Percentiles rank a stretch among this genome's conserved stretches.
Evolutionary conservation across 2,113 vertebrate species (phyloP).

Genomic region (Cyphomyrus discorhynchus): DNA sequence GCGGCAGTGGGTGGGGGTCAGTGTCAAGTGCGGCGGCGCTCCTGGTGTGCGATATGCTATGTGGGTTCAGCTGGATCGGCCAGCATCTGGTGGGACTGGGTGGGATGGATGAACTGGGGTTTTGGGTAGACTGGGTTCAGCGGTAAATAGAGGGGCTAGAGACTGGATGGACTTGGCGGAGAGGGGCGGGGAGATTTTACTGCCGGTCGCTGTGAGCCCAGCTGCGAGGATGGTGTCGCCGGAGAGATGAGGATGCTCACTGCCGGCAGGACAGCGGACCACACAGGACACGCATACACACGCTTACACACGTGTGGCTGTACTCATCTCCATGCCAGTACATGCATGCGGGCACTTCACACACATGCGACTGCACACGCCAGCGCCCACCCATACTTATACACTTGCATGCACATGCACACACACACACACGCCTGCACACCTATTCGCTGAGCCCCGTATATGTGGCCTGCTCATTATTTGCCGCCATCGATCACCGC

Average conservation of each 20-base stretch:
- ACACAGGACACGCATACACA: not conserved
- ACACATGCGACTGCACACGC: not conserved
- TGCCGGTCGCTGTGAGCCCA: not conserved
- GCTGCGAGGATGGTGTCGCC: not conserved
- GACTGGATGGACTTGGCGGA: not conserved
- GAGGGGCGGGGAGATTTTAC: not conserved
- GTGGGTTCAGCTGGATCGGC: not conserved
- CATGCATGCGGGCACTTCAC: not conserved
- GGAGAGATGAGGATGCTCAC: not conserved
- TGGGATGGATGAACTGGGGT: not conserved
- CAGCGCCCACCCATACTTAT: not conserved
- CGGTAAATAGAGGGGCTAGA: not conserved
- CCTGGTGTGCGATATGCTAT: not conserved
- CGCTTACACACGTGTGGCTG: not conserved
- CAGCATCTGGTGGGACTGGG: not conserved
- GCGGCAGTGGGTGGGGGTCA: not conserved
- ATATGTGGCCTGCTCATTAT: not conserved
- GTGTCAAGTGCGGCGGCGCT: too few species aligned
- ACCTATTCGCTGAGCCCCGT: not conserved
- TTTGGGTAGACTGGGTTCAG: not conserved
- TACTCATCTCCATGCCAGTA: not conserved
- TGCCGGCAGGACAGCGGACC: not conserved
- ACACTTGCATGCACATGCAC: not conserved
- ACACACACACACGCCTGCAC: not conserved
- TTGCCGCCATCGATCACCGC: not conserved